Evolutionary conservation across 1,140 invertebrate species (phyloP), one percentile per base, ranked within the genome.

Genomic region (Drosophila auraria): DNA sequence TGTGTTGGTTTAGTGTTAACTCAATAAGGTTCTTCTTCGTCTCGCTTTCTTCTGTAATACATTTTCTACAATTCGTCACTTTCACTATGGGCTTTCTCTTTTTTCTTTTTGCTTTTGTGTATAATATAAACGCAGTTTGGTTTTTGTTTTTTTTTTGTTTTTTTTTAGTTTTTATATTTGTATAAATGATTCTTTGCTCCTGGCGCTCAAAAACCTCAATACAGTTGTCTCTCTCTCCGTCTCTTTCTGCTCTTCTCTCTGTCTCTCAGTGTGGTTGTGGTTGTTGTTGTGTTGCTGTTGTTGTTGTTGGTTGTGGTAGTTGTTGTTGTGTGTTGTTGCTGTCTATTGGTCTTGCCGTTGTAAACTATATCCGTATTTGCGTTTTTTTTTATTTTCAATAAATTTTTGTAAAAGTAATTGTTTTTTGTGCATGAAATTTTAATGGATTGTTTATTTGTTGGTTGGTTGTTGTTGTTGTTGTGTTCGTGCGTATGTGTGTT

Each of bases 171-270:
- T 87, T 77, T 73, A 80, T 80, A 69, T 78, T 79, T 87, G 62
- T 87, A 87, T 78, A 87, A 87, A 87, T 89, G 84, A 83, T 83
- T 83, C 69, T 87, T 83, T 81, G 65, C 83, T 80, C 84, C 71
- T 83, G 84, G 84, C 80, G 84, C 66, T 74, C 72, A 89, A 84
- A 83, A 84, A 80, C 82, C 73, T 77, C 74, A 77, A 77, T 70
- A 70, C 75, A 78, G 65, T 60, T 78, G 64, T 78, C 75, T 79
- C 74, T 78, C 54, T 77, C 71, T 59, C 74, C 50, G 56, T 78
- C 57, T 66, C 71, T 57, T 25, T 57, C 54, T 40, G 53, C 47
- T 59, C 54, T 25, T 40, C 54, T 73, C 60, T 66, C 44, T 76
- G 61, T 77, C 64, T 61, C 70, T 74, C 56, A 78, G 72, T 77